These are phyloP conservation scores for Heteractis magnifica DNA, from an alignment of 92 coral and sea anemone genomes.

Conservation along the genomic window DNA sequence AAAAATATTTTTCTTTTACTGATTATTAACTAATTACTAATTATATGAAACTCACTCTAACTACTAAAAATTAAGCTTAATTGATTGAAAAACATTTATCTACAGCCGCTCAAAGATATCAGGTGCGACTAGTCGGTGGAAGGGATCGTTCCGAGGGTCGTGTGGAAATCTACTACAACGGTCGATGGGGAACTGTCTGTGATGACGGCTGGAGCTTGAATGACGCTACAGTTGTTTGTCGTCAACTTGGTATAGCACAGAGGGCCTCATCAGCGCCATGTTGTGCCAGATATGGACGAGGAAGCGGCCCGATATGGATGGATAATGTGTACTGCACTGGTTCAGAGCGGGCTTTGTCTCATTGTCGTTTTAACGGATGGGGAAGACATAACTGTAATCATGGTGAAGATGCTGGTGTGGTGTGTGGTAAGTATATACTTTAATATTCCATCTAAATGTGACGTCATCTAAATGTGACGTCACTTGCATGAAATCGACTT, in stretches of 20 bases:
- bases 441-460: neutral
- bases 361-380: constrained; percentile 11
- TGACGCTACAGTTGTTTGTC: constrained; percentile 18
- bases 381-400: neutral
- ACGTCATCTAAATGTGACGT: too few species aligned
- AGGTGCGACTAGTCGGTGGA: neutral
- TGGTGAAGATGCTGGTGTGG: constrained; percentile 14
- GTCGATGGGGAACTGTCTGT: constrained; percentile 20
- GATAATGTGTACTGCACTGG: constrained; percentile 5
- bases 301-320: neutral
- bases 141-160: neutral
- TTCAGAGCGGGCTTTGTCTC: neutral
- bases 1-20: too few species aligned
- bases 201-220: constrained; percentile 6
- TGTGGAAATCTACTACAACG: constrained; percentile 19
- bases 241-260: constrained; percentile 7
- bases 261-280: constrained; percentile 15
- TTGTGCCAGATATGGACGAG: constrained; percentile 18
- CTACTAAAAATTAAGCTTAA: too few species aligned
- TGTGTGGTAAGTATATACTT: neutral
- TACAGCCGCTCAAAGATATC: too few species aligned
- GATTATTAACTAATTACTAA: too few species aligned
- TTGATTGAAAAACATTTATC: too few species aligned
- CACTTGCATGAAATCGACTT: too few species aligned
- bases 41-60: too few species aligned